Evolutionary conservation across 2,797 vertebrate genomes (phyloP).

Genomic region (Apodemus agrarius): DNA sequence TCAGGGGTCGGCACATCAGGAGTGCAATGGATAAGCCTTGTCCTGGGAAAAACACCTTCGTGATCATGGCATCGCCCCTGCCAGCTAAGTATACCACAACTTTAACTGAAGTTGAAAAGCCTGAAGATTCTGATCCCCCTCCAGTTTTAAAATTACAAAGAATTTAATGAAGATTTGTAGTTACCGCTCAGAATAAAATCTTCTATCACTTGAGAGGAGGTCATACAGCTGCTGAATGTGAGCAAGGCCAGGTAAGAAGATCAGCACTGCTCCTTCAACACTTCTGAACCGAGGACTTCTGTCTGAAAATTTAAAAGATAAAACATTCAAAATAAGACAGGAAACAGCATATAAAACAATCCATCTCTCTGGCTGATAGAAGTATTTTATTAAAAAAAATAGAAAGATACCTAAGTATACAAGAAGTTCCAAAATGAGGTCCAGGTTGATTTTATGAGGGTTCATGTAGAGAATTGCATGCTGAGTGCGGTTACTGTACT

Average conservation of each 20-base stretch:
- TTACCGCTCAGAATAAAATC: slow-evolving; percentile 93
- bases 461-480: slow-evolving; percentile 96
- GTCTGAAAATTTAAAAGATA: slow-evolving; percentile 86
- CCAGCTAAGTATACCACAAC: background rate
- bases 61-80: too few relatives aligned
- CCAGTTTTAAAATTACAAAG: slow-evolving; percentile 25
- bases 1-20: background rate
- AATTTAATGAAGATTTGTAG: slow-evolving; percentile 73
- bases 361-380: background rate
- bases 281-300: slow-evolving; percentile 92
- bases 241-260: slow-evolving; percentile 97
- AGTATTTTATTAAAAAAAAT: slow-evolving; percentile 37
- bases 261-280: slow-evolving; percentile 93
- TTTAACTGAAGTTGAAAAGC: slow-evolving; percentile 54
- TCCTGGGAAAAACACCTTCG: background rate
- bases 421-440: slow-evolving; percentile 94
- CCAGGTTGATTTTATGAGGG: slow-evolving; percentile 97
- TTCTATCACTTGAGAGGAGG: slow-evolving; percentile 93
- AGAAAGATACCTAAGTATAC: slow-evolving; percentile 91
- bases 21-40: background rate
- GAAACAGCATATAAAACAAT: background rate
- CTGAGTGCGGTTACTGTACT: slow-evolving; percentile 93
- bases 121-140: background rate
- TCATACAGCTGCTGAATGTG: slow-evolving; percentile 97
- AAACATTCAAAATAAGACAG: background rate